Percentiles rank a stretch among this genome's conserved stretches.
Conservation (phyloP, 2,888 invertebrate species). For the Glaucopsyche alexis region DNA sequence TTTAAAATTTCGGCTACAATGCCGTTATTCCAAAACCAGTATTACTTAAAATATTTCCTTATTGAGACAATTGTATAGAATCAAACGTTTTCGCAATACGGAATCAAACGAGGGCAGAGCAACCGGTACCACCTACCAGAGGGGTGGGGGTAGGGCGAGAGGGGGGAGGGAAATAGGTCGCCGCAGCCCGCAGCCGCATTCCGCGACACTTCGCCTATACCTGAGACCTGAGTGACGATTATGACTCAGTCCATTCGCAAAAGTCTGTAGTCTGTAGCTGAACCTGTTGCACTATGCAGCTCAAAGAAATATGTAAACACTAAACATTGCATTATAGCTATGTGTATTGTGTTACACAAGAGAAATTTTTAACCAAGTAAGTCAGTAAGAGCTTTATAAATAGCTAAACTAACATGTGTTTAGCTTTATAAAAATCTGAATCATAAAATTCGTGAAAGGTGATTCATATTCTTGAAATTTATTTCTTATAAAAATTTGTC, state of each 20-base stretch:
- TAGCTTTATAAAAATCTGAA: too few species aligned
- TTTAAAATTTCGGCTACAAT: background rate
- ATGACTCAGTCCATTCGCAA: conserved; percentile 8
- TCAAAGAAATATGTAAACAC: background rate
- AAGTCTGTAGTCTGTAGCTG: background rate
- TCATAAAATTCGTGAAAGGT: too few species aligned
- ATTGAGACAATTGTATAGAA: conserved; percentile 31
- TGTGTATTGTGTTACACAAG: too few species aligned
- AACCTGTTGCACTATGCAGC: background rate
- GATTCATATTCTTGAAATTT: too few species aligned
- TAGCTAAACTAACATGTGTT: too few species aligned
- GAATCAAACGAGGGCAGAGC: conserved; percentile 66
- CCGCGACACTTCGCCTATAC: conserved; percentile 51
- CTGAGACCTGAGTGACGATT: conserved; percentile 24
- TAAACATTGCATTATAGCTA: too few species aligned
- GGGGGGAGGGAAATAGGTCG: conserved; percentile 65
- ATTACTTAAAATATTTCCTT: conserved; percentile 8
- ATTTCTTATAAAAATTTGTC: too few species aligned
- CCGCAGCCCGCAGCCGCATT: conserved; percentile 63
- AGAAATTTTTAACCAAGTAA: too few species aligned
- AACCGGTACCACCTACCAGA: conserved; percentile 53
- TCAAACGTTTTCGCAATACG: conserved; percentile 55
- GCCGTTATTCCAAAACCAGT: conserved; percentile 19
- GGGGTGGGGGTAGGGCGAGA: conserved; percentile 44
- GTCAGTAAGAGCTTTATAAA: too few species aligned